Conservation (phyloP, 2,888 invertebrate genomes). For the Apamea sordens region DNA sequence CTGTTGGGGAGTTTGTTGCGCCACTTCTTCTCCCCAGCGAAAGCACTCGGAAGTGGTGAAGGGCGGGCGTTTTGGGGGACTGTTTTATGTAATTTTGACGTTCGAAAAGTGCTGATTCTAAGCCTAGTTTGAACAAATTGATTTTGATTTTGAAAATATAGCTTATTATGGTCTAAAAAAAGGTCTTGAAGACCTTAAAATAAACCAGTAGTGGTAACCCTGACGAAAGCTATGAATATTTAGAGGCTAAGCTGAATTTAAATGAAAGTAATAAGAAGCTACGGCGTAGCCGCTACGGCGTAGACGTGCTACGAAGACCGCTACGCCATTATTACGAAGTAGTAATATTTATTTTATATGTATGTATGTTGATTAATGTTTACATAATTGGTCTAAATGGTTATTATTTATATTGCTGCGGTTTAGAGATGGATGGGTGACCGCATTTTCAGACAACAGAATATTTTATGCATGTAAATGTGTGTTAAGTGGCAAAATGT, state of each 20-base stretch:
- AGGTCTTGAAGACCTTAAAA: not conserved
- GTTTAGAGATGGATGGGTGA: slow-evolving; percentile 8
- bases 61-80: too few relatives aligned
- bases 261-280: slow-evolving; percentile 34
- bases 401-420: not conserved
- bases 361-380: not conserved
- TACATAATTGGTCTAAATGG: not conserved
- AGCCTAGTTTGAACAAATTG: too few relatives aligned
- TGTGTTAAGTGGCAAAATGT: too few relatives aligned
- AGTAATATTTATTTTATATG: slow-evolving; percentile 7
- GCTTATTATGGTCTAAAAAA: too few relatives aligned
- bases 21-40: too few relatives aligned
- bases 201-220: not conserved
- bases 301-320: slow-evolving; percentile 39
- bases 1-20: too few relatives aligned
- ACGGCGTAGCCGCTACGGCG: slow-evolving; percentile 57
- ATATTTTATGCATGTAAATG: too few relatives aligned
- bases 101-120: too few relatives aligned
- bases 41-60: too few relatives aligned
- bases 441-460: not conserved
- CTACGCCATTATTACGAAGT: slow-evolving; percentile 27
- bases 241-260: not conserved
- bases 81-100: too few relatives aligned
- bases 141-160: too few relatives aligned
- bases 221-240: slow-evolving; percentile 38